Evolutionary conservation across 1,140 invertebrate species (phyloP), one percentile per base, ranked within the genome.

Genomic region (Drosophila pachea): DNA sequence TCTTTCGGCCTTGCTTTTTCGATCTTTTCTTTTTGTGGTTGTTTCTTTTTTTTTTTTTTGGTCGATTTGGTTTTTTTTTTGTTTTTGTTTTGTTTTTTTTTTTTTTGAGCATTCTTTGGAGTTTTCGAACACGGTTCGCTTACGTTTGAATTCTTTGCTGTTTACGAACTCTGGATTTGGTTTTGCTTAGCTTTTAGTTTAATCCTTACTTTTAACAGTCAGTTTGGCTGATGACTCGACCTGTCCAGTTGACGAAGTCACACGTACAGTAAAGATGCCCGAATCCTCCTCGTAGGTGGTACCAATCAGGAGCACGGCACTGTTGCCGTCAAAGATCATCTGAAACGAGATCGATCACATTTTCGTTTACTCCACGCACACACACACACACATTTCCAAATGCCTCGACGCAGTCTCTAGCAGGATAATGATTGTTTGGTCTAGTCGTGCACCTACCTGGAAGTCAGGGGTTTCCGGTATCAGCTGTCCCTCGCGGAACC

Each of bases 201-300:
- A 96, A 92, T 95, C 94, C 96, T 97, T 97, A 98, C 97, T 97
- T 97, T 97, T 96, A 91, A 98, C 97, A 91, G 95, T 95, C 91
- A 99, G 94, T 91, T 95, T 95, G 78, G 96, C 96, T 78, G 95
- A 97, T 48, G 95, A 95, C 92, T 97, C 95, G 81, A 95, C 95
- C 90, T 96, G 96, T 89, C 97, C 97, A 79, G 95, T 95, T 63
- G 95, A 93, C 70, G 97, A 97, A 59, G 95, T 96, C 36, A 96
- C 96, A 74, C 95, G 94, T 89, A 96, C 97, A 16, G 95, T 97
- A 91, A 98, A 98, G 42, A 93, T 92, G 64, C 97, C 97, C 59
- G 95, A 94, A 91, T 98, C 97, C 91, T 98, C 97, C 91, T 97
- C 95, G 87, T 96, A 97, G 7, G 97, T 97, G 74, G 94, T 95